Percentiles rank a stretch among this genome's conserved stretches.
phyloP scores from a whole-genome alignment of 1,140 invertebrate species.

The Drosophila busckii region DNA sequence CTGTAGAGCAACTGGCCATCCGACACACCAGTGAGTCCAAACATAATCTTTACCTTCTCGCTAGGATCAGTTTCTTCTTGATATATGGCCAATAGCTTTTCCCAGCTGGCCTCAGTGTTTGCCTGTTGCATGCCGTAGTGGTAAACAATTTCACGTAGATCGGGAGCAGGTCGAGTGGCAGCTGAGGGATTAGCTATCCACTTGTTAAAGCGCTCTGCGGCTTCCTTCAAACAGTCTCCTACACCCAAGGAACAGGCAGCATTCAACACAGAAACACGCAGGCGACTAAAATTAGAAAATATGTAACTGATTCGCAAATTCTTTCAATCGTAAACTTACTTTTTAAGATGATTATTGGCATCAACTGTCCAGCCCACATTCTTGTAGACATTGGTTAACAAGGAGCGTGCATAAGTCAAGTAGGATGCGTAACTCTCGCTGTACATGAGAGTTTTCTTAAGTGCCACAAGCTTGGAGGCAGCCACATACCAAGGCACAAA shows the following conservation, averaged over 20 bases:
- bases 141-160: constrained; percentile 85
- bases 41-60: constrained; percentile 86
- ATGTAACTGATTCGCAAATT: not conserved
- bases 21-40: constrained; percentile 84
- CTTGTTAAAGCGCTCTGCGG: constrained; percentile 80
- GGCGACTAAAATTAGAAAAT: constrained; percentile 76
- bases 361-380: constrained; percentile 82
- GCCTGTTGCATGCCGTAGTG: constrained; percentile 82
- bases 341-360: constrained; percentile 79
- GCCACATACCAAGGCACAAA: constrained; percentile 88
- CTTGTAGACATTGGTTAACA: constrained; percentile 80
- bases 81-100: constrained; percentile 87
- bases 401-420: constrained; percentile 81
- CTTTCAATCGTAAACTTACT: constrained; percentile 79
- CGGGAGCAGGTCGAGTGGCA: constrained; percentile 84
- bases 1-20: constrained; percentile 81
- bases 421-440: constrained; percentile 82
- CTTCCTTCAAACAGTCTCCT: constrained; percentile 81
- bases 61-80: constrained; percentile 85
- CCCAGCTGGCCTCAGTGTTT: constrained; percentile 83
- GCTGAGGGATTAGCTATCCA: constrained; percentile 80
- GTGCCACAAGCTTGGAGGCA: constrained; percentile 79
- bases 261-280: constrained; percentile 81
- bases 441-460: constrained; percentile 81
- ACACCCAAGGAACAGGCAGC: constrained; percentile 83